phyloP scores from a whole-genome alignment of 2,888 invertebrate species.

The Drosophila sordidula region DNA sequence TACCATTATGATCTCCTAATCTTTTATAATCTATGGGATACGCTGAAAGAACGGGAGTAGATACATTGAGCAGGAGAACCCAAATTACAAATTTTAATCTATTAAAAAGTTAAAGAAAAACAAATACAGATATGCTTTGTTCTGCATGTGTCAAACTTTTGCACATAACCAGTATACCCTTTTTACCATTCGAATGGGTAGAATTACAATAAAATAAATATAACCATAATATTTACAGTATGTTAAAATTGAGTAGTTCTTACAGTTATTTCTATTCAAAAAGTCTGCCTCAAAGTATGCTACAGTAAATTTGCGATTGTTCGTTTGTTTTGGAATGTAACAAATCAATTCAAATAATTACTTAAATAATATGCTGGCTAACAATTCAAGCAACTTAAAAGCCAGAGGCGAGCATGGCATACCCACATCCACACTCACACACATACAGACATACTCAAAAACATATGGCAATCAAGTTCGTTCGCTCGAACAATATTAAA shows the following conservation, averaged over 20 bases:
- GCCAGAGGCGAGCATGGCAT: constrained; percentile 11
- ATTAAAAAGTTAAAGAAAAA: no score
- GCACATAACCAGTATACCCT: no score
- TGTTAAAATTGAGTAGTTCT: neutral
- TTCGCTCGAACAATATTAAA: constrained; percentile 56
- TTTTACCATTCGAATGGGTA: no score
- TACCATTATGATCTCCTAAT: no score
- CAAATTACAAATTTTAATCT: no score
- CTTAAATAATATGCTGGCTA: constrained; percentile 31
- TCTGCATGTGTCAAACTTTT: no score
- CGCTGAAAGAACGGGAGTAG: no score
- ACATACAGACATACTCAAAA: constrained; percentile 7
- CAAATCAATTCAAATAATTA: constrained; percentile 42
- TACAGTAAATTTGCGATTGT: constrained; percentile 1
- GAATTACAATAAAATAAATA: no score
- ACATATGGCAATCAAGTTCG: constrained; percentile 17
- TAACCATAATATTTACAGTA: no score
- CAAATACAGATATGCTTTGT: no score
- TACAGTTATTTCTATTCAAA: neutral
- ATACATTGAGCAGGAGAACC: no score
- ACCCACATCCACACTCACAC: neutral
- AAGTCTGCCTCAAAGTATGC: constrained; percentile 5
- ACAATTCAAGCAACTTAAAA: constrained; percentile 33
- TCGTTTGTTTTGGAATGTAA: constrained; percentile 7
- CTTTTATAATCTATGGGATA: no score